Conservation (phyloP, 2,113 vertebrate species). For the Lasiurus borealis region DNA sequence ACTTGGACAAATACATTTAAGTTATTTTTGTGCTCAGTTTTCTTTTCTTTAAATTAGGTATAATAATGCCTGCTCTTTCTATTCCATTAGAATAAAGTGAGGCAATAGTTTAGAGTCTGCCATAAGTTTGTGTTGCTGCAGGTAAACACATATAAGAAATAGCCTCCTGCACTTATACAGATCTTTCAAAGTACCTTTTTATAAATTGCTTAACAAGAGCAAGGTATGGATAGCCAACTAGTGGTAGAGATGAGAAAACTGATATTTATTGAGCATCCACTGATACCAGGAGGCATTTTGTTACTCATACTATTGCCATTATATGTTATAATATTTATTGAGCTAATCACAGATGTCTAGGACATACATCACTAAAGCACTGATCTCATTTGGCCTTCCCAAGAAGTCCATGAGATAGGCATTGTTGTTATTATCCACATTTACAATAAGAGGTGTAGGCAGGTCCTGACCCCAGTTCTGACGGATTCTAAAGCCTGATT, state of each 20-base stretch:
- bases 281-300: not conserved
- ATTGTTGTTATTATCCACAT: not conserved
- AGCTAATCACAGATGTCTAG: not conserved
- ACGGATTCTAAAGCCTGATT: not conserved
- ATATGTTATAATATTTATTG: not conserved
- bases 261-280: not conserved
- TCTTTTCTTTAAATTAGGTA: not conserved
- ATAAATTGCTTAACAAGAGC: not conserved
- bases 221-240: not conserved
- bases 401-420: not conserved
- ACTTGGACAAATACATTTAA: not conserved
- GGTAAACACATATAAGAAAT: not conserved
- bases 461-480: not conserved
- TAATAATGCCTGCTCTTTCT: not conserved
- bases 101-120: not conserved
- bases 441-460: not conserved
- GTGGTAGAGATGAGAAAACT: not conserved
- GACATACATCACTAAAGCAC: not conserved
- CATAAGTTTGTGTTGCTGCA: not conserved
- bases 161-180: not conserved
- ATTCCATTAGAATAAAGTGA: not conserved
- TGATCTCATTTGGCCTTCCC: not conserved
- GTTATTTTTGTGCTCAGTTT: not conserved
- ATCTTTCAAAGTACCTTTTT: not conserved
- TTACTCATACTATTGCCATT: not conserved